Evolutionary conservation across 2,797 vertebrate genomes (phyloP).

Genomic region (Aotus griseimembra): DNA sequence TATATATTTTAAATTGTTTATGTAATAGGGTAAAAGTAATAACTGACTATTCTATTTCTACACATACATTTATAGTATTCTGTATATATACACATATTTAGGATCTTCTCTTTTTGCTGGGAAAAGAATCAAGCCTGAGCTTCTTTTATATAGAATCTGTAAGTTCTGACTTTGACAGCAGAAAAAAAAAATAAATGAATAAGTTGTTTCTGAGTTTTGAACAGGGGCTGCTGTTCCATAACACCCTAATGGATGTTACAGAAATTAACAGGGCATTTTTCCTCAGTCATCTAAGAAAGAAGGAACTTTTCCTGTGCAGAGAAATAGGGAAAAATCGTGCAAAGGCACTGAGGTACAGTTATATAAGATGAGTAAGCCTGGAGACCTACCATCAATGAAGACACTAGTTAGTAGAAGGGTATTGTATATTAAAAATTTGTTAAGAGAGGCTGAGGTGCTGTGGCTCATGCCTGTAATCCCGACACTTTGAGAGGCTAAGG

Average conservation of each 20-base stretch:
- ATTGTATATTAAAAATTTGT: no score
- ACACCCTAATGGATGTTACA: not conserved
- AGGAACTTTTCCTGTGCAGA: not conserved
- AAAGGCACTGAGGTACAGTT: not conserved
- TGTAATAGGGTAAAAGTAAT: not conserved
- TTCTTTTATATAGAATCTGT: not conserved
- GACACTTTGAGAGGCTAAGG: no score
- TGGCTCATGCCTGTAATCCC: no score
- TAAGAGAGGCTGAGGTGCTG: no score
- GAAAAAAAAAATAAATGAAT: not conserved
- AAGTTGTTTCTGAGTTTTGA: conserved; percentile 58
- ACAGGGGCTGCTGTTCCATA: conserved; percentile 77
- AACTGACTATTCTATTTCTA: not conserved
- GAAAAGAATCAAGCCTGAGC: not conserved
- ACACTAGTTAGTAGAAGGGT: not conserved
- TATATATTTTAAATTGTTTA: not conserved
- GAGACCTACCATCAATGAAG: not conserved
- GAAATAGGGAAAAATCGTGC: not conserved
- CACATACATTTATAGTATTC: not conserved
- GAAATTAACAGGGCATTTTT: not conserved
- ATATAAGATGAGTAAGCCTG: no score
- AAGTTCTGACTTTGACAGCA: not conserved
- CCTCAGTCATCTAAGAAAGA: not conserved
- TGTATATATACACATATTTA: not conserved
- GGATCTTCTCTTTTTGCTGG: not conserved